Conservation (phyloP, 2,888 invertebrate genomes). For the Spisula subtruncata region DNA sequence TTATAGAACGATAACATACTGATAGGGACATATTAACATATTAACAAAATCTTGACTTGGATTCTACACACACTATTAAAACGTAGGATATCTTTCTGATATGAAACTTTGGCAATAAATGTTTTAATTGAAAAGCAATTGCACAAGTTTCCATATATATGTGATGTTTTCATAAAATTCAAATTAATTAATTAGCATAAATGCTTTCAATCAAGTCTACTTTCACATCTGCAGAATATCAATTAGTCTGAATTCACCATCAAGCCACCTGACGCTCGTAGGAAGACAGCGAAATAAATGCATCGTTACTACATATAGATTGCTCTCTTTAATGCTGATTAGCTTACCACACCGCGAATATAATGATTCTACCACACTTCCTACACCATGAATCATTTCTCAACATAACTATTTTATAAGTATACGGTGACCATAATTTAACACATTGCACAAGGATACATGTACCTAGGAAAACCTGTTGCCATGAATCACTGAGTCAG, state of each 20-base stretch:
- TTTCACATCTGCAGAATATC: not conserved
- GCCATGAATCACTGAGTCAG: not conserved
- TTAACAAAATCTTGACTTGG: too few species aligned
- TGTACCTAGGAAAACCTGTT: not conserved
- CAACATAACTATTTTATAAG: not conserved
- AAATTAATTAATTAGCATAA: not conserved
- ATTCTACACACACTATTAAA: too few species aligned
- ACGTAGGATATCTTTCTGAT: too few species aligned
- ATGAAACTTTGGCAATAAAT: too few species aligned
- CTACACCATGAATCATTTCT: not conserved
- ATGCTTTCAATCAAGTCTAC: not conserved
- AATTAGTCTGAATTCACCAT: conserved; percentile 9
- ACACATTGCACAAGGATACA: not conserved
- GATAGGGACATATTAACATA: too few species aligned
- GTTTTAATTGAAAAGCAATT: not conserved
- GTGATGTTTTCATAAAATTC: not conserved
- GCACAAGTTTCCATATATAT: not conserved
- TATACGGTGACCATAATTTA: not conserved
- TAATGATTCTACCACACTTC: not conserved
- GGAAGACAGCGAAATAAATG: not conserved
- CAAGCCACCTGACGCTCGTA: not conserved
- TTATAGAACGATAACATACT: too few species aligned
- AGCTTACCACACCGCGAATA: not conserved
- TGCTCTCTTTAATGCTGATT: not conserved
- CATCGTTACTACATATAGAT: conserved; percentile 6